Percentiles rank a stretch among this genome's conserved stretches.
Conservation (phyloP, 2,888 invertebrate genomes). For the Troilus luridus region DNA sequence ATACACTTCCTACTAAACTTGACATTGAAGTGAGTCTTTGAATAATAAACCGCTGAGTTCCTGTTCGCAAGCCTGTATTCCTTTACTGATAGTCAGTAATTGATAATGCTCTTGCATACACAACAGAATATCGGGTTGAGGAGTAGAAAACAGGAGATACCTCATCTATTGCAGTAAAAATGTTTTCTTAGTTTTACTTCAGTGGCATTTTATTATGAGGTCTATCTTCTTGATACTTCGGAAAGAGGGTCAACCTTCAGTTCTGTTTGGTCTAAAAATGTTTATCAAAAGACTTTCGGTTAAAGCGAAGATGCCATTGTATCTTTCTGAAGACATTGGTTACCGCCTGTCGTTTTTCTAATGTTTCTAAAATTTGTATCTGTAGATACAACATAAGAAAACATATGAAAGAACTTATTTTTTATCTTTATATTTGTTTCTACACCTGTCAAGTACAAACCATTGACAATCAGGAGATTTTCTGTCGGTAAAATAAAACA, state of each 20-base stretch:
- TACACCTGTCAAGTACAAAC: no score
- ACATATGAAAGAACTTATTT: no score
- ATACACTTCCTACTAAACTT: slow-evolving; percentile 6
- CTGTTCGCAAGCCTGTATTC: not conserved
- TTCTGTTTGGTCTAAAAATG: not conserved
- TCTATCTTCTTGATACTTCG: not conserved
- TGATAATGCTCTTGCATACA: not conserved
- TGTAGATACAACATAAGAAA: no score
- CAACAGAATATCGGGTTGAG: not conserved
- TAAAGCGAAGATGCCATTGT: not conserved
- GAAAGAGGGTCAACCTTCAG: not conserved
- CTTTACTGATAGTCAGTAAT: not conserved
- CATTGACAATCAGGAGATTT: no score
- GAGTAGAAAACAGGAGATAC: not conserved
- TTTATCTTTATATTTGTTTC: no score
- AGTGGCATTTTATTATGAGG: not conserved
- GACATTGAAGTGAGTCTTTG: not conserved
- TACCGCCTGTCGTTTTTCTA: not conserved
- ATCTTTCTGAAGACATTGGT: not conserved
- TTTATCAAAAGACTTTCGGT: not conserved
- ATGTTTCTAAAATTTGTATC: not conserved
- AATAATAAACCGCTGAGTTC: not conserved
- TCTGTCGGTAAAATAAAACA: no score
- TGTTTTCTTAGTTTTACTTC: not conserved
- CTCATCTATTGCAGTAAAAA: not conserved